Percentiles rank a stretch among this genome's conserved stretches.
Conservation (phyloP, 1,140 invertebrate species). For the Dendroctonus valens region DNA sequence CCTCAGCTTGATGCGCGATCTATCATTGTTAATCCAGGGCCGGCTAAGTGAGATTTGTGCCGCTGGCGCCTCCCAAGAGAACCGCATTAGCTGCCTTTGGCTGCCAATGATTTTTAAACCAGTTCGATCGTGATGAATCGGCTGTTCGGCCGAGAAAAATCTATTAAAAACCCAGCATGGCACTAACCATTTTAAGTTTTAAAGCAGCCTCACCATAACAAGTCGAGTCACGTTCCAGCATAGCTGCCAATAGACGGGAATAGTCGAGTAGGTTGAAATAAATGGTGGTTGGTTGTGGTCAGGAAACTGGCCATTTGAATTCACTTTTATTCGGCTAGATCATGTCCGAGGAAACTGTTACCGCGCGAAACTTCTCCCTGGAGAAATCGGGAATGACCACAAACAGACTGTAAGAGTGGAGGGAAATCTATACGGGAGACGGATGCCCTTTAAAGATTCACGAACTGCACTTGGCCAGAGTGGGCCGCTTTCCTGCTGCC, state of each 20-base stretch:
- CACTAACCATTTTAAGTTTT: constrained; percentile 28
- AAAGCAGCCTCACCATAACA: constrained; percentile 17
- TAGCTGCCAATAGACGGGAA: constrained; percentile 32
- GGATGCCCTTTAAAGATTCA: constrained; percentile 22
- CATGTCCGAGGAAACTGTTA: constrained; percentile 36
- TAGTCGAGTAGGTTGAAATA: constrained; percentile 31
- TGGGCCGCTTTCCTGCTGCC: not conserved
- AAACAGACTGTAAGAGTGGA: constrained; percentile 35
- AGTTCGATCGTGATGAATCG: too few species aligned
- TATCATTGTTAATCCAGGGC: constrained; percentile 10
- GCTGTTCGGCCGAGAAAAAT: too few species aligned
- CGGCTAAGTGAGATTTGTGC: constrained; percentile 10
- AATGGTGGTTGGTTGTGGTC: constrained; percentile 27
- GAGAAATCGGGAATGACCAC: constrained; percentile 42
- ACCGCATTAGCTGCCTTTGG: constrained; percentile 2
- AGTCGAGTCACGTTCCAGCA: constrained; percentile 24
- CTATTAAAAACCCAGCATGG: not conserved
- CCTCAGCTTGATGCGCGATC: constrained; percentile 2
- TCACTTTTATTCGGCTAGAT: constrained; percentile 40
- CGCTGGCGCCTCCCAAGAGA: not conserved
- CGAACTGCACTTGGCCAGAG: constrained; percentile 9
- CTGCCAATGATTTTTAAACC: not conserved
- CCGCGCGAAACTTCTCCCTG: constrained; percentile 34
- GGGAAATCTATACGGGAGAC: constrained; percentile 25
- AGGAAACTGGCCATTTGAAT: constrained; percentile 39